Evolutionary conservation across 2,888 invertebrate genomes (phyloP).

Genomic region (Plutella xylostella): DNA sequence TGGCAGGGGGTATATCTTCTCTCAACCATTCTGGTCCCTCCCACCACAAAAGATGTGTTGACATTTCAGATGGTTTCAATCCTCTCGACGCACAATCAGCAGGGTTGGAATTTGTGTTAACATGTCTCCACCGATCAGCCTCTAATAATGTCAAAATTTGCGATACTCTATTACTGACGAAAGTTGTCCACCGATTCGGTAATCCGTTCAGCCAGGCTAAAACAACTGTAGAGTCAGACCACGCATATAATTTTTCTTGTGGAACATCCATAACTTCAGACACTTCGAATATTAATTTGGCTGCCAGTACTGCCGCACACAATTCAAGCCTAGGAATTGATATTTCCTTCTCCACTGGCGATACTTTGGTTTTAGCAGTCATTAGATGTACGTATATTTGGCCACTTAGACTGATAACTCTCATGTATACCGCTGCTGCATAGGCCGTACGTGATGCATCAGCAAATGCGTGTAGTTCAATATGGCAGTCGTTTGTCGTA

Average conservation of each 20-base stretch:
- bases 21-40: too few species aligned
- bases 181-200: background rate
- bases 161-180: background rate
- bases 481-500: conserved; percentile 5
- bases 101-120: too few species aligned
- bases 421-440: conserved; percentile 7
- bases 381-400: conserved; percentile 3
- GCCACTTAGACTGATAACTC: background rate
- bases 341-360: background rate
- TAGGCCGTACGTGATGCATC: conserved; percentile 10
- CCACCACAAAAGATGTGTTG: too few species aligned
- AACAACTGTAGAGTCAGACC: background rate
- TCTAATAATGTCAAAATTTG: too few species aligned
- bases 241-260: background rate
- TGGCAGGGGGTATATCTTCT: too few species aligned
- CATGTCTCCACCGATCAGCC: too few species aligned
- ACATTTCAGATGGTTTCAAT: too few species aligned
- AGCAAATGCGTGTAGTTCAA: conserved; percentile 11
- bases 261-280: background rate
- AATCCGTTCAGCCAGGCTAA: background rate
- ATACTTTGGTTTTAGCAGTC: conserved; percentile 11
- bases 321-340: background rate
- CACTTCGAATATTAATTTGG: background rate
- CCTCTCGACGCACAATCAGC: too few species aligned
- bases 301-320: background rate